phyloP scores from a whole-genome alignment of 2,113 vertebrate species.

The Muntiacus muntjak region DNA sequence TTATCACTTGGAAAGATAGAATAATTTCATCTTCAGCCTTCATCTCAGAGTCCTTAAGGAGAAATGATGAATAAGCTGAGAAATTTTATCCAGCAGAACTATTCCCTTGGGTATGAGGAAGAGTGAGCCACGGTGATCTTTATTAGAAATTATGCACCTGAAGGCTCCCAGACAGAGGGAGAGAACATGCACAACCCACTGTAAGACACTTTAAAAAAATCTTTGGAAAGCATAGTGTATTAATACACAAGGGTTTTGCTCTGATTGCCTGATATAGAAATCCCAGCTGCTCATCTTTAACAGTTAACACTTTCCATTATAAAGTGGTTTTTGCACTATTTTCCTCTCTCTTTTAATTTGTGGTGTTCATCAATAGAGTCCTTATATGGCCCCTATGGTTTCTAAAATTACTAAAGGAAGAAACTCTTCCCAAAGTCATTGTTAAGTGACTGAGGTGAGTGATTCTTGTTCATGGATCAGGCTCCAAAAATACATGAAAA shows the following conservation, averaged over 20 bases:
- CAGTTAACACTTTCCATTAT: slow-evolving; percentile 46
- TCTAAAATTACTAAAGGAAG: slow-evolving; percentile 57
- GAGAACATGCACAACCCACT: not conserved
- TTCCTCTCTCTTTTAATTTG: slow-evolving; percentile 43
- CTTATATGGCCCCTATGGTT: slow-evolving; percentile 21
- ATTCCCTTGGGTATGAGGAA: not conserved
- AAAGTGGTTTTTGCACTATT: slow-evolving; percentile 1
- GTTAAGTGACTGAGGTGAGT: not conserved
- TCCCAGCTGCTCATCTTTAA: slow-evolving; percentile 62
- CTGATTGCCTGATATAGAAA: slow-evolving; percentile 48
- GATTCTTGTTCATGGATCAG: not conserved
- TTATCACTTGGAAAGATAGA: slow-evolving; percentile 9
- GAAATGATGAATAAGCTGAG: slow-evolving; percentile 65
- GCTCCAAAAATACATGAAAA: not conserved
- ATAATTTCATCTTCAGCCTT: slow-evolving; percentile 47
- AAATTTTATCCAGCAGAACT: slow-evolving; percentile 55
- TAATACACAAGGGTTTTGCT: slow-evolving; percentile 9
- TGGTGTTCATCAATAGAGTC: slow-evolving; percentile 9
- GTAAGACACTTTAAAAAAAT: not conserved
- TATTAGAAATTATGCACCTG: slow-evolving; percentile 53
- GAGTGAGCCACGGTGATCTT: not conserved
- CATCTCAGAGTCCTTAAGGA: slow-evolving; percentile 53
- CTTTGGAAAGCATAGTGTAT: slow-evolving; percentile 48
- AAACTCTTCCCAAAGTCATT: slow-evolving; percentile 12
- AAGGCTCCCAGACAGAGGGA: slow-evolving; percentile 36